Base-by-base conservation (phyloP, 2,797 vertebrate species). In the Dallia pectoralis region DNA sequence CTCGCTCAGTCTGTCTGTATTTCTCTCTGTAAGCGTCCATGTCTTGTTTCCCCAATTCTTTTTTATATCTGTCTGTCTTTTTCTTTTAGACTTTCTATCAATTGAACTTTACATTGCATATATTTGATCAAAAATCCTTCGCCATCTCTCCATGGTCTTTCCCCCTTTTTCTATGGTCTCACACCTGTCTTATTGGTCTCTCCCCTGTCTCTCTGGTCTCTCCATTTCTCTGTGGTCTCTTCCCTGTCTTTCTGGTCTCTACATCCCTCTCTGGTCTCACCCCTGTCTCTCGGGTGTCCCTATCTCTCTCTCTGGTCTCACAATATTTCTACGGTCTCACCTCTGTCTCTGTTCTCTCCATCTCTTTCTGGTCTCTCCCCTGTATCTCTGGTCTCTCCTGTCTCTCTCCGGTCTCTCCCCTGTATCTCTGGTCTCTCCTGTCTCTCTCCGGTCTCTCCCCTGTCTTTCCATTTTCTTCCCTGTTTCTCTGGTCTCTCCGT, bases 371-470 rank as follows among this genome's bases (percentile, higher is more conserved):
- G n/a, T n/a, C n/a, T n/a, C n/a, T n/a, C n/a, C n/a, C n/a, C n/a
- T n/a, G n/a, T n/a, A n/a, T n/a, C n/a, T n/a, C n/a, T n/a, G n/a
- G n/a, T n/a, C n/a, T n/a, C n/a, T n/a, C 36, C 7, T 44, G 40
- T 44, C 71, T 48, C 12, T 8, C 33, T 36, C 36, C 68, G 44
- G 33, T 53, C 74, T 64, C 71, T 32, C 73, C n/a, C n/a, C 81
- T 7, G 1, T 22, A 7, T 25, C n/a, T 40, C 36, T 40, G 7
- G 1, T 11, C 19, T n/a, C 4, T 3, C 7, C 65, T 12, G 4
- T 22, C 36, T 14, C 2, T 22, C 36, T 40, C 33, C 33, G 3
- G 33, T 36, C 18, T 36, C 16, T n/a, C 16, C n/a, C 4, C 30
- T n/a, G 1, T n/a, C 63, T n/a, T n/a, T n/a, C n/a, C n/a, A n/a